Evolutionary conservation across 2,888 invertebrate genomes (phyloP).

Genomic region (Thera obeliscata): DNA sequence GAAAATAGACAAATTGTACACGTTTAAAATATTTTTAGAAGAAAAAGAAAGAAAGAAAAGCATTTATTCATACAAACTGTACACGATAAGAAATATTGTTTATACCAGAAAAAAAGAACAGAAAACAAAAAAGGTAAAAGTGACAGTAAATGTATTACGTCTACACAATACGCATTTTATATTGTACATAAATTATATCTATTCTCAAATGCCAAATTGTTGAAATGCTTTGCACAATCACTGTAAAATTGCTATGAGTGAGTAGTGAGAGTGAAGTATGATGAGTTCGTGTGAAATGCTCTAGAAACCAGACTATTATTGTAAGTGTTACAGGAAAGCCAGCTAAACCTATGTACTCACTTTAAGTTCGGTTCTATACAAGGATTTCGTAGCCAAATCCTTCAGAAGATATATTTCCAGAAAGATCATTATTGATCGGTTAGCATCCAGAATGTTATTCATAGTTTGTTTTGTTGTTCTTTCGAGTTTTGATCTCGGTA

Average conservation of each 20-base stretch:
- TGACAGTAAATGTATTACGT: too few relatives aligned
- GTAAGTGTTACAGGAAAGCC: not conserved
- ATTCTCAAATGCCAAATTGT: conserved; percentile 33
- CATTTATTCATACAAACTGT: too few relatives aligned
- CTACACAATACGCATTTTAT: too few relatives aligned
- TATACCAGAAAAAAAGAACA: too few relatives aligned
- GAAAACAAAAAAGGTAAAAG: too few relatives aligned
- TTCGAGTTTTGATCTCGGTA: too few relatives aligned
- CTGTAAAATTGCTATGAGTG: conserved; percentile 1
- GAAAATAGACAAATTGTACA: conserved; percentile 1
- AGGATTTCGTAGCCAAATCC: not conserved
- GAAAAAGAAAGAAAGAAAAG: too few relatives aligned
- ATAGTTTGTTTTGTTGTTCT: too few relatives aligned
- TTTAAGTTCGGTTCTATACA: not conserved
- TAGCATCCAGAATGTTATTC: too few relatives aligned
- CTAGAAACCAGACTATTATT: not conserved
- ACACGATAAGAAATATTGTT: too few relatives aligned
- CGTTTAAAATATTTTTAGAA: conserved; percentile 2
- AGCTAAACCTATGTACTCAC: not conserved
- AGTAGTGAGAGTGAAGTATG: not conserved
- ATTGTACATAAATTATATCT: conserved; percentile 18
- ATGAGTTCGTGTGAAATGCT: not conserved
- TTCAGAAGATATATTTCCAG: too few relatives aligned
- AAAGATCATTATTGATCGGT: too few relatives aligned
- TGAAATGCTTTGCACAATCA: conserved; percentile 16